Percentiles rank a stretch among this genome's conserved stretches.
These are phyloP conservation scores for Basileuterus tristriatus DNA, from an alignment of 2,797 vertebrate species.

Conservation along the genomic window DNA sequence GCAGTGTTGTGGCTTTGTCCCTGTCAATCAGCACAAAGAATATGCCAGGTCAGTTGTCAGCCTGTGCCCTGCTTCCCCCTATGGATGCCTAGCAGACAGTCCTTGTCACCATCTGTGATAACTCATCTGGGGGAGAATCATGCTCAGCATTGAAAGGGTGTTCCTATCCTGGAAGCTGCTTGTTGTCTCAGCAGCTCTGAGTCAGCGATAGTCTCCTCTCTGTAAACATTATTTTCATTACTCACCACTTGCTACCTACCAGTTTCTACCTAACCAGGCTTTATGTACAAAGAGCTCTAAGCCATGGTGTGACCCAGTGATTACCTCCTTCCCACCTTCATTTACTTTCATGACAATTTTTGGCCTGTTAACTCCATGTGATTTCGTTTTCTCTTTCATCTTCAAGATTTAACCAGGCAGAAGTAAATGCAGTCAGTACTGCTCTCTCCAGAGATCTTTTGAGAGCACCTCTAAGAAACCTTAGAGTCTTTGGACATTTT, in stretches of 20 bases:
- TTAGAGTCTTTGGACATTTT: neutral
- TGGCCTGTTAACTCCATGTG: neutral
- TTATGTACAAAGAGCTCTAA: neutral
- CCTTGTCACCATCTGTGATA: neutral
- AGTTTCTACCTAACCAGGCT: neutral
- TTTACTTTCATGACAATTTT: neutral
- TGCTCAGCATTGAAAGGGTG: neutral
- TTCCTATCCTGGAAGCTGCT: neutral
- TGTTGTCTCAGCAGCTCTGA: neutral
- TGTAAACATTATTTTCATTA: neutral
- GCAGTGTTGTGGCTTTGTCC: neutral
- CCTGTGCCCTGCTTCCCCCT: neutral
- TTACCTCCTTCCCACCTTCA: neutral
- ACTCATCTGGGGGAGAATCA: neutral
- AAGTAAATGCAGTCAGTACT: neutral
- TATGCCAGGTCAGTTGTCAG: neutral
- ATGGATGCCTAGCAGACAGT: no score
- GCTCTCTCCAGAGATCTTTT: neutral
- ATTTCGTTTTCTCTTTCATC: neutral
- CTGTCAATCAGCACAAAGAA: neutral
- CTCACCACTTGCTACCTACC: neutral
- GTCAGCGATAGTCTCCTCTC: neutral
- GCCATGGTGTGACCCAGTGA: fast-evolving
- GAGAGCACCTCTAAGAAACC: neutral
- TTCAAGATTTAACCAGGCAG: neutral